Evolutionary conservation across 2,888 invertebrate species (phyloP).

Genomic region (Scrobipalpa atriplicella): DNA sequence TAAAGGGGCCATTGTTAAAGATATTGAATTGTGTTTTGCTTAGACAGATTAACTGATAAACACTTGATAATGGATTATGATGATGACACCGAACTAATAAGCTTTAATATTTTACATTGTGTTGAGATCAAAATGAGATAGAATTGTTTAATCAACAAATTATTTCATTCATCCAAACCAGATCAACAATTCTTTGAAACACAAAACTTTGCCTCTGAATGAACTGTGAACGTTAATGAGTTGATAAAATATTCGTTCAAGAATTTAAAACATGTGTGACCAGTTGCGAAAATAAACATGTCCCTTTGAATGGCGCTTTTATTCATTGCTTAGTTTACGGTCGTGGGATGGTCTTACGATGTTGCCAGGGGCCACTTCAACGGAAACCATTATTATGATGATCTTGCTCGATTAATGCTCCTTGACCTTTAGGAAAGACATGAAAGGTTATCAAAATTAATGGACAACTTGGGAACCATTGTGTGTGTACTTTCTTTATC

Average conservation of each 20-base stretch:
- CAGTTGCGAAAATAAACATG: neutral
- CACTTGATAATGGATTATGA: neutral
- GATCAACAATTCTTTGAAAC: neutral
- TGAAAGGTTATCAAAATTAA: slow-evolving; percentile 5
- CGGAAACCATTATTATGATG: neutral
- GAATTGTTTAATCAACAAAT: neutral
- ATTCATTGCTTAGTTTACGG: neutral
- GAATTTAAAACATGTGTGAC: neutral
- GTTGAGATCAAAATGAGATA: too few relatives aligned
- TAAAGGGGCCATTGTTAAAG: slow-evolving; percentile 20
- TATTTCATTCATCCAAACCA: neutral
- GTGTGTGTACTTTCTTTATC: slow-evolving; percentile 11
- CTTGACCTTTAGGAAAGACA: neutral
- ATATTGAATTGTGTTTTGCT: slow-evolving; percentile 16
- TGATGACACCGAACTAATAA: neutral
- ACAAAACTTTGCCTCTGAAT: neutral
- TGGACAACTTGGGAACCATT: neutral
- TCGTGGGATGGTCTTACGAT: neutral
- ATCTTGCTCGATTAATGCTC: neutral
- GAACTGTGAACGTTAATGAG: neutral
- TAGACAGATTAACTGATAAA: slow-evolving; percentile 15
- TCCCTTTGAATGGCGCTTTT: neutral
- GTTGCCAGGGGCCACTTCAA: neutral
- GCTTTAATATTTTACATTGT: too few relatives aligned
- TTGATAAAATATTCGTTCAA: slow-evolving; percentile 6